phyloP scores from a whole-genome alignment of 1,140 invertebrate genomes.

The Saccostrea glomerata region DNA sequence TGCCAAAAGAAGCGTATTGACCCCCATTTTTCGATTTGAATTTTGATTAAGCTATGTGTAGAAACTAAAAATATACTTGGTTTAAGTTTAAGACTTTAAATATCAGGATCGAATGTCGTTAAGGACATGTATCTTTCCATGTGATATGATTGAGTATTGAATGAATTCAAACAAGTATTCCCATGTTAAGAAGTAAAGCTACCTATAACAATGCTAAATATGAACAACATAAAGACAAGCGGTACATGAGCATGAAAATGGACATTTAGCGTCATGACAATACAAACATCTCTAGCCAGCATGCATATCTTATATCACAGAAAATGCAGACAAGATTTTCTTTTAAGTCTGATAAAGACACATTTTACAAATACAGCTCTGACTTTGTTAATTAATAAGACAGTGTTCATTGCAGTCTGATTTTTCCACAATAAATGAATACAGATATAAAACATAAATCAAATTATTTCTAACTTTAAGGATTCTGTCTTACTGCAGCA shows the following conservation, averaged over 20 bases:
- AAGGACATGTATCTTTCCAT: no score
- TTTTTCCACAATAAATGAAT: neutral
- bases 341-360: neutral
- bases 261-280: neutral
- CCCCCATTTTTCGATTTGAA: no score
- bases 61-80: no score
- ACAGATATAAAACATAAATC: neutral
- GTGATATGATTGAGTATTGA: no score
- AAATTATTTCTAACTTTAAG: neutral
- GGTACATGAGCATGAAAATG: neutral
- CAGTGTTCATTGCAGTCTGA: neutral
- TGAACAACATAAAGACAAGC: slow-evolving; percentile 15
- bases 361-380: neutral
- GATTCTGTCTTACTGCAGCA: no score
- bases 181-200: neutral
- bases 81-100: no score
- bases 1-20: no score
- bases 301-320: neutral
- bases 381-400: neutral
- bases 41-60: no score
- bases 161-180: neutral
- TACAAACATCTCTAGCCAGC: neutral
- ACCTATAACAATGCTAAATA: neutral
- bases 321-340: slow-evolving; percentile 4
- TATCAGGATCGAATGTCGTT: no score